Conservation (phyloP, 2,888 invertebrate genomes). For the Plagodis pulveraria region DNA sequence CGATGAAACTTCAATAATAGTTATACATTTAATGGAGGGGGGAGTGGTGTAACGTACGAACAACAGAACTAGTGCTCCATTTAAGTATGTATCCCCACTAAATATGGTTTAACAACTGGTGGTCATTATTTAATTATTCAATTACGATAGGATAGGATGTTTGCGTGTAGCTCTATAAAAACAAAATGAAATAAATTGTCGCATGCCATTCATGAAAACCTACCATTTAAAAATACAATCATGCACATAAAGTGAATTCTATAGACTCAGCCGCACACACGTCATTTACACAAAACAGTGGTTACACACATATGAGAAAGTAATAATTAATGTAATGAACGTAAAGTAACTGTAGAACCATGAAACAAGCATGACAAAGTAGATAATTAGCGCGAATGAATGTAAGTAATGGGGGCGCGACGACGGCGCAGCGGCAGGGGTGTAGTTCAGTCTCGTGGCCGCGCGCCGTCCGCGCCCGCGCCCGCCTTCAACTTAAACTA, state of each 20-base stretch:
- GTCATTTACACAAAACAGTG: slow-evolving; percentile 72
- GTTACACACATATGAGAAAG: slow-evolving; percentile 77
- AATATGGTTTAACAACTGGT: slow-evolving; percentile 59
- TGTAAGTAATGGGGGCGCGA: slow-evolving; percentile 65
- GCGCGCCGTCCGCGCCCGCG: slow-evolving; percentile 67
- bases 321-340: slow-evolving; percentile 61
- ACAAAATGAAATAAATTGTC: slow-evolving; percentile 41
- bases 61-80: slow-evolving; percentile 54
- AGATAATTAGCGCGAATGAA: slow-evolving; percentile 71
- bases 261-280: slow-evolving; percentile 68
- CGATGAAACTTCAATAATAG: slow-evolving; percentile 61
- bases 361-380: slow-evolving; percentile 74
- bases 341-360: slow-evolving; percentile 75
- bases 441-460: slow-evolving; percentile 82
- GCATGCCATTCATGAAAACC: slow-evolving; percentile 37
- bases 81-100: slow-evolving; percentile 46
- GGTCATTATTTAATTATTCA: slow-evolving; percentile 53
- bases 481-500: slow-evolving; percentile 75
- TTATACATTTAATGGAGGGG: slow-evolving; percentile 44
- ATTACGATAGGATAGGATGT: slow-evolving; percentile 51
- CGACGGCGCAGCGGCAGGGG: slow-evolving; percentile 68
- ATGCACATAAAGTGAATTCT: slow-evolving; percentile 64
- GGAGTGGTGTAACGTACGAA: slow-evolving; percentile 56
- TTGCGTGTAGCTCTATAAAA: slow-evolving; percentile 47
- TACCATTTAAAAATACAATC: slow-evolving; percentile 51